These are phyloP conservation scores for Ephydatia muelleri DNA, from an alignment of 37 sponge, comb jelly and placozoan genomes.

Conservation along the genomic window DNA sequence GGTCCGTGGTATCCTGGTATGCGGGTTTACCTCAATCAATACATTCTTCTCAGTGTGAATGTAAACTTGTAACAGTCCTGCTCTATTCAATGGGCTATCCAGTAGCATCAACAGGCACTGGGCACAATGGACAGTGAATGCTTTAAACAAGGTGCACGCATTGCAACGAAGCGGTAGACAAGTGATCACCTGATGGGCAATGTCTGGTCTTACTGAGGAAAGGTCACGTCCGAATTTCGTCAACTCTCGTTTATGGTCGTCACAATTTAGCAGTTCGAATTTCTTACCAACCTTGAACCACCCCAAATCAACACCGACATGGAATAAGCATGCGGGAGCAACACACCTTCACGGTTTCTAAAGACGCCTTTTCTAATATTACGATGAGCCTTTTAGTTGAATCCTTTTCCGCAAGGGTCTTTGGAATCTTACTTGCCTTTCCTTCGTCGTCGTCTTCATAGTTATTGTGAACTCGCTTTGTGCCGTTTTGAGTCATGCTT, in stretches of 20 bases:
- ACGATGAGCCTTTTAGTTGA: constrained; percentile 84
- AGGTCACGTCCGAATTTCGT: constrained; percentile 78
- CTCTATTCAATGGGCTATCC: constrained; percentile 98
- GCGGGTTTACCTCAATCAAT: constrained; percentile 95
- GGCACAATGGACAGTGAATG: background rate
- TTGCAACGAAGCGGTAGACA: background rate
- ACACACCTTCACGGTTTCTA: constrained; percentile 92
- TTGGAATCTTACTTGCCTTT: constrained; percentile 74
- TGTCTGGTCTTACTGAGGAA: constrained; percentile 90
- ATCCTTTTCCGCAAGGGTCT: constrained; percentile 66
- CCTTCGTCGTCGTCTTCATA: constrained; percentile 65
- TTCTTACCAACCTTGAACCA: constrained; percentile 78
- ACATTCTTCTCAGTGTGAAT: constrained; percentile 97
- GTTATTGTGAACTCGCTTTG: constrained; percentile 40
- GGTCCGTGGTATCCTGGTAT: constrained; percentile 94
- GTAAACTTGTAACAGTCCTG: constrained; percentile 95
- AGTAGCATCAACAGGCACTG: constrained; percentile 97
- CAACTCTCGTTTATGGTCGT: constrained; percentile 76
- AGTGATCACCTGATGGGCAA: constrained; percentile 79
- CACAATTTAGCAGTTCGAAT: constrained; percentile 90
- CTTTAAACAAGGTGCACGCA: background rate
- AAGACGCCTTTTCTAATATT: constrained; percentile 89
- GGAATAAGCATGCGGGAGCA: background rate
- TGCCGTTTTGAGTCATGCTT: background rate
- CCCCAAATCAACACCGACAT: background rate